A percentile compares a stretch with the other conserved stretches of the same genome.
These are phyloP conservation scores for Sardinella longiceps DNA, from an alignment of 2,797 vertebrate genomes.

Conservation along the genomic window DNA sequence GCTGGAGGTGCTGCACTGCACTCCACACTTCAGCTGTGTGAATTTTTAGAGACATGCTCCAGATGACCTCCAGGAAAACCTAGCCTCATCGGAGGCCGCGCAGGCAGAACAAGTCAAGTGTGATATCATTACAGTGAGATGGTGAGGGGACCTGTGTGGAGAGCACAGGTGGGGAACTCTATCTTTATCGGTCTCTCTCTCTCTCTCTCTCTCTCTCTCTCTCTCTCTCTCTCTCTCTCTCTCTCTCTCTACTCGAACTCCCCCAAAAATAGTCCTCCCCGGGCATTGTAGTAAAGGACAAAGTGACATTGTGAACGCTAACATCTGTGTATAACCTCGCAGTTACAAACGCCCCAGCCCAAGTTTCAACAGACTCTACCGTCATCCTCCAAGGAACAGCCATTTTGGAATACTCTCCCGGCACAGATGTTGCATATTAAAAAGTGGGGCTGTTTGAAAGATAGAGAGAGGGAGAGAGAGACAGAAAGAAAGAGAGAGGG, in stretches of 20 bases:
- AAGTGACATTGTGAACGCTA: slow-evolving; percentile 82
- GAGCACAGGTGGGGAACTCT: slow-evolving; percentile 21
- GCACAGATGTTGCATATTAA: slow-evolving; percentile 89
- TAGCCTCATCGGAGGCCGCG: slow-evolving; percentile 59
- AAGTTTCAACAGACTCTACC: slow-evolving; percentile 81
- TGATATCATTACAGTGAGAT: slow-evolving; percentile 66
- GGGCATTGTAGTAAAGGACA: slow-evolving; percentile 77
- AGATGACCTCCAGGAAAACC: slow-evolving; percentile 57
- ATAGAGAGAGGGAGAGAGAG: slow-evolving; percentile 57
- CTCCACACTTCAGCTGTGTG: slow-evolving; percentile 27
- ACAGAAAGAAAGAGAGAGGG: slow-evolving; percentile 19
- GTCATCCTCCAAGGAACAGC: slow-evolving; percentile 84
- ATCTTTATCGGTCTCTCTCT: slow-evolving; percentile 1
- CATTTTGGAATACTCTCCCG: slow-evolving; percentile 83
- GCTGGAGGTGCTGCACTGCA: not conserved
- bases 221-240: slow-evolving; percentile 31
- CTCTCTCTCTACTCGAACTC: slow-evolving; percentile 32
- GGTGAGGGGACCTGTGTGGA: slow-evolving; percentile 47
- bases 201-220: not conserved
- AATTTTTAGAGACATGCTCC: slow-evolving; percentile 51
- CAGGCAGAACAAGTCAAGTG: slow-evolving; percentile 56
- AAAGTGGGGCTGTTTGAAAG: slow-evolving; percentile 79
- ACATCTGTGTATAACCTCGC: slow-evolving; percentile 83
- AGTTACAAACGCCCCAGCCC: slow-evolving; percentile 76
- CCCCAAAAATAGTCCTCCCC: slow-evolving; percentile 78